Percentiles rank a stretch among this genome's conserved stretches.
Conservation (phyloP, 2,888 invertebrate species). For the Mellilla xanthometata region DNA sequence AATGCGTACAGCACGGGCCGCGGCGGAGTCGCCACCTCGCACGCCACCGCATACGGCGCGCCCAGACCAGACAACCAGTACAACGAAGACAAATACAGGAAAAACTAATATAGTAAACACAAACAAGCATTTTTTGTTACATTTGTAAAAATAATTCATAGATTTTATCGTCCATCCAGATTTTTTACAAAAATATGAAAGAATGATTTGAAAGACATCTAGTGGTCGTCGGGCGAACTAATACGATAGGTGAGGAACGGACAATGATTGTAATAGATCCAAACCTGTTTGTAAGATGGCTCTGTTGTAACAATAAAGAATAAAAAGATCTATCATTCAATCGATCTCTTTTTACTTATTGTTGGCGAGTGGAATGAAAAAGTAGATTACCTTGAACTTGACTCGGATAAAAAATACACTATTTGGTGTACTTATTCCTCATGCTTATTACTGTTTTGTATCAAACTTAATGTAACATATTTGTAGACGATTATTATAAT, state of each 20-base stretch:
- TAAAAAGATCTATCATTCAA: constrained; percentile 24
- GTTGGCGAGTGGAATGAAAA: constrained; percentile 2
- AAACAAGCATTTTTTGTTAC: constrained; percentile 28
- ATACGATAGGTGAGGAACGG: not conserved
- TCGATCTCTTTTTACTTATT: constrained; percentile 10
- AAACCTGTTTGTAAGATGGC: constrained; percentile 21
- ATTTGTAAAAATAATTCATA: constrained; percentile 15
- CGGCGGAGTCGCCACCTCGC: constrained; percentile 87
- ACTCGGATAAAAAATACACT: not conserved
- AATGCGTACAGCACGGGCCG: constrained; percentile 88
- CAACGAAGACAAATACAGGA: constrained; percentile 39
- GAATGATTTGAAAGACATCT: constrained; percentile 14
- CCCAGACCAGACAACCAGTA: constrained; percentile 70
- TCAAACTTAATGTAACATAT: too few relatives aligned
- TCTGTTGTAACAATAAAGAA: constrained; percentile 16
- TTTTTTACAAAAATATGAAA: constrained; percentile 11
- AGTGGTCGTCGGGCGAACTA: constrained; percentile 4
- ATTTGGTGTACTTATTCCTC: too few relatives aligned
- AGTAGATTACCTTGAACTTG: constrained; percentile 26
- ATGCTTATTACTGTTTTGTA: too few relatives aligned
- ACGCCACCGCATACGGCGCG: constrained; percentile 87
- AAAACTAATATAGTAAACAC: constrained; percentile 36
- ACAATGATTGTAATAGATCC: not conserved
- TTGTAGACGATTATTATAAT: too few relatives aligned
- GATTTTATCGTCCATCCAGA: constrained; percentile 9